Conservation (phyloP, 2,888 invertebrate species). For the Melieria omissa region DNA sequence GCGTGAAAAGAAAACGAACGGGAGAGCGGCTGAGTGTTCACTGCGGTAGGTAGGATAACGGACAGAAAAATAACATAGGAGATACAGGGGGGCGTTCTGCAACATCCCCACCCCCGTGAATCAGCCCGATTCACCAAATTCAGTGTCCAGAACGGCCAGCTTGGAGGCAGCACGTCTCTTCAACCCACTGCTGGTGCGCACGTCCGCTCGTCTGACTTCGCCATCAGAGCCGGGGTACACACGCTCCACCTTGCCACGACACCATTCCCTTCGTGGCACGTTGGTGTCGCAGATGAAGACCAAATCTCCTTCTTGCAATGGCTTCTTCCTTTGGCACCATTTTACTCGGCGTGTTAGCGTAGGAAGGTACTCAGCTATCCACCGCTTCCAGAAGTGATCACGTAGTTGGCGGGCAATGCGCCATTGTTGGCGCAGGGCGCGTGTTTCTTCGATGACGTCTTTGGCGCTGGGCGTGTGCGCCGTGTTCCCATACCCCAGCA, state of each 20-base stretch:
- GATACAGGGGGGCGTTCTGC: no score
- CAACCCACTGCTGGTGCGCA: constrained; percentile 43
- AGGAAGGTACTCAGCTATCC: constrained; percentile 1
- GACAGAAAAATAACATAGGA: no score
- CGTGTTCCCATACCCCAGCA: constrained; percentile 31
- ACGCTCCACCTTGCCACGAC: constrained; percentile 31
- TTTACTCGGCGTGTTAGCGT: background rate
- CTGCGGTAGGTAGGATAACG: no score
- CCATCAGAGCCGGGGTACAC: constrained; percentile 32
- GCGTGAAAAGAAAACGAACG: no score
- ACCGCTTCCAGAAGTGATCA: constrained; percentile 10
- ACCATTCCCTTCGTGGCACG: constrained; percentile 38
- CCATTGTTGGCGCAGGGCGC: constrained; percentile 36
- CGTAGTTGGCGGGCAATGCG: constrained; percentile 30
- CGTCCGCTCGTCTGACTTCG: constrained; percentile 33
- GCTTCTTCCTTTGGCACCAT: background rate
- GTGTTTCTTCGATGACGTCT: constrained; percentile 1
- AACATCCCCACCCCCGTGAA: no score
- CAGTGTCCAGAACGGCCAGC: no score
- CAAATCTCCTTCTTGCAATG: background rate
- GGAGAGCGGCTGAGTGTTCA: no score
- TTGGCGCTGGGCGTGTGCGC: constrained; percentile 26
- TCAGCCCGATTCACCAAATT: no score
- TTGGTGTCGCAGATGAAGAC: background rate
- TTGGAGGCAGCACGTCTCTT: constrained; percentile 16